These are phyloP conservation scores for Lamprotornis superbus DNA, from an alignment of 2,113 vertebrate species.

Conservation along the genomic window DNA sequence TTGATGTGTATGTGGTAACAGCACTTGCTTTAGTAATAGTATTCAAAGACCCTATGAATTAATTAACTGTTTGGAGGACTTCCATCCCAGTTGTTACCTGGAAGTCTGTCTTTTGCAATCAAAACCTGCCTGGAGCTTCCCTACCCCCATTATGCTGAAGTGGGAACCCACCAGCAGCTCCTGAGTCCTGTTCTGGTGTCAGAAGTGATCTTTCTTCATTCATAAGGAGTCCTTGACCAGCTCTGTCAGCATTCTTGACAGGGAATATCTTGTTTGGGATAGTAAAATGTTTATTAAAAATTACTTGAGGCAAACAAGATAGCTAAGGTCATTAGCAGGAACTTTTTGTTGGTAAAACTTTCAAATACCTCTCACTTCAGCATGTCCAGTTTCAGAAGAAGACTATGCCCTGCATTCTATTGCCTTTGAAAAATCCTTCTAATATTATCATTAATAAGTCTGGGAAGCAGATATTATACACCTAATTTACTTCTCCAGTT, in stretches of 20 bases:
- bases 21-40: neutral
- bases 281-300: neutral
- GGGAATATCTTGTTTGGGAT: neutral
- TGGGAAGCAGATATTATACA: neutral
- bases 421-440: neutral
- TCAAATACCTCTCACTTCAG: neutral
- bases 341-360: neutral
- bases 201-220: neutral
- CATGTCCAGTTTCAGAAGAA: neutral
- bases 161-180: neutral
- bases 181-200: neutral
- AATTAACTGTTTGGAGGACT: neutral
- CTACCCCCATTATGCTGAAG: neutral
- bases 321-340: neutral
- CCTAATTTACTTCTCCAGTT: neutral
- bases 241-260: neutral
- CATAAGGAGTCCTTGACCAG: neutral
- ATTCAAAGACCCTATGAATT: neutral
- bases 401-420: neutral
- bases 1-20: accelerated
- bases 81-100: neutral
- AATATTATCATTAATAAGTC: neutral
- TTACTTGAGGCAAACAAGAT: neutral
- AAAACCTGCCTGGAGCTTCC: neutral
- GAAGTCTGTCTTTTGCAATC: neutral